Base-by-base conservation (phyloP, 2,888 invertebrate species). In the Agrotis puta region DNA sequence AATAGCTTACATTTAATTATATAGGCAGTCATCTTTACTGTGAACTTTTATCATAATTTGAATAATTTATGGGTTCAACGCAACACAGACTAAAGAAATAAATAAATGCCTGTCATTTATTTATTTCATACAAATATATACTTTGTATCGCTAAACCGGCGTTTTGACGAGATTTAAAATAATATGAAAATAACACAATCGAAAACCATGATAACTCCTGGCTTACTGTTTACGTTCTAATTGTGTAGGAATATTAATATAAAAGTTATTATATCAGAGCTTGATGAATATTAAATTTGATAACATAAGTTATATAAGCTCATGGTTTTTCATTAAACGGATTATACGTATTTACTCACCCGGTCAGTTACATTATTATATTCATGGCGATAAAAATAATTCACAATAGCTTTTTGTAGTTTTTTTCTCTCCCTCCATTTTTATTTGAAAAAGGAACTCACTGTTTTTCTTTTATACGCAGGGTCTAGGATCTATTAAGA, bases 221-320 rank as follows among this genome's bases (percentile, higher is more conserved):
- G 14, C 13, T 48, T 27, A 80, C 75, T 74, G 54, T 54, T 39
- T 63, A 51, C 11, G 33, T 18, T 66, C 24, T 6, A 53, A 80
- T 63, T 53, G 39, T 20, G 18, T 33, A n/a, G 1, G 14, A 14
- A 43, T 33, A 61, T 33, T 50, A 48, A 58, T 73, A 24, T 50
- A 33, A 20, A 80, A 24, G 24, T 20, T 39, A 56, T 2, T 39
- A 51, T 18, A 51, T 18, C 54, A 33, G 63, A 54, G 58, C 63
- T 79, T 54, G 14, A 74, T 67, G 81, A 74, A 80, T 77, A 80
- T 66, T 77, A 54, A 51, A 54, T 43, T 39, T 43, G 59, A 64
- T 67, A 67, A 51, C 47, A 13, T 0, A 67, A 68, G 76, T 43
- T n/a, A 48, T 33, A 57, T 53, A 47, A 24, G 33, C 59, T 61